Evolutionary conservation across 2,797 vertebrate genomes (phyloP).

Genomic region (Melopsittacus undulatus): DNA sequence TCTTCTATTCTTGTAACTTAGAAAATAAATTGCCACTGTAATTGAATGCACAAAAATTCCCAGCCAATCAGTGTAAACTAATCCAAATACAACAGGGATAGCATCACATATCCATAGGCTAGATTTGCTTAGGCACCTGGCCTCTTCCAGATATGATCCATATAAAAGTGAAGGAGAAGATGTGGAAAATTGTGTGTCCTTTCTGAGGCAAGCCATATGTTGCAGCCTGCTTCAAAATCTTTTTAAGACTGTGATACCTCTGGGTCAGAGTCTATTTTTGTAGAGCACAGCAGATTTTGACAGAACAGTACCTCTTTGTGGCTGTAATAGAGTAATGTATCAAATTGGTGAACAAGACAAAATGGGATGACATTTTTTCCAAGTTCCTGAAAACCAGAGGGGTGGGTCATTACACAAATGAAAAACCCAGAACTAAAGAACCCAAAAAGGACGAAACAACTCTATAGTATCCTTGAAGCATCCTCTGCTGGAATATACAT

Average conservation of each 20-base stretch:
- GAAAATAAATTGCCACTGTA: not conserved
- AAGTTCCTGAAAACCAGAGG: not conserved
- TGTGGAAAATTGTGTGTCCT: not conserved
- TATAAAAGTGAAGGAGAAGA: not conserved
- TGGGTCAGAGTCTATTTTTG: conserved; percentile 25
- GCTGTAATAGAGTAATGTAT: conserved; percentile 21
- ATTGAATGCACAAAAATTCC: not conserved
- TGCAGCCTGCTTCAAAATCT: not conserved
- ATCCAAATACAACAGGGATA: not conserved
- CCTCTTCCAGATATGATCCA: not conserved
- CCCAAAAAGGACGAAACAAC: not conserved
- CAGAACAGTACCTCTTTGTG: not conserved
- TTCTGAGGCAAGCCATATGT: not conserved
- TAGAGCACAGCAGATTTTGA: conserved; percentile 47
- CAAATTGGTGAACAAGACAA: conserved; percentile 2
- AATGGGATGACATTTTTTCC: not conserved
- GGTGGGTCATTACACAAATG: not conserved
- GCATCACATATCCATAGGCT: fast-evolving
- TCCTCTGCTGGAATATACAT: not conserved
- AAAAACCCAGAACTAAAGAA: not conserved
- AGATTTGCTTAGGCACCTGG: not conserved
- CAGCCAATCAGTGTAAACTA: not conserved
- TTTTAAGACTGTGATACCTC: not conserved
- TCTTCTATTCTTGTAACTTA: not conserved
- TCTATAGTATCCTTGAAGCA: not conserved